Evolutionary conservation across 2,888 invertebrate species (phyloP), one percentile per base, ranked within the genome.

Genomic region (Drosophila lutescens): DNA sequence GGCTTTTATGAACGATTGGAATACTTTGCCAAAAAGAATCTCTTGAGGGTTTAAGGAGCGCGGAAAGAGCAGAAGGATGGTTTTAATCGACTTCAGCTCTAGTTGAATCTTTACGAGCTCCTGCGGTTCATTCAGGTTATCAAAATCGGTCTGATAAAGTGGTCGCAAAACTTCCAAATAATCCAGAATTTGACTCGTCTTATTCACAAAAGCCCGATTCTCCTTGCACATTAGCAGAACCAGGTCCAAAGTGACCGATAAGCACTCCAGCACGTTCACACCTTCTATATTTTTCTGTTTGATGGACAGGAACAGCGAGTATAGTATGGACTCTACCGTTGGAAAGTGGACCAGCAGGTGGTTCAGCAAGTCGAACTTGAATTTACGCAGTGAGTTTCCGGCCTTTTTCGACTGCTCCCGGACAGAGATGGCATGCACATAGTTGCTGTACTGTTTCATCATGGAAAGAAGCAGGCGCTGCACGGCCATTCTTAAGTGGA

Each of bases 1-100:
- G 2, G 94, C 93, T 77, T 93, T 93, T 32, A 94, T 88, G 90
- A 94, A 94, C 6, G 94, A 94, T 2, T 92, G 91, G 55, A 94
- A 92, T 3, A 94, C 91, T 30, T 93, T 93, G 78, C 93, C 93
- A 63, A 94, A 94, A 80, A 94, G 92, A 12, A 92, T 79, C 76
- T 93, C 93, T 60, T 92, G 92, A 0, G 94, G 87, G n/a, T 94
- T 93, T 63, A 94, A 91, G 0, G 93, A 93, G 13, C 93, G 92
- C 49, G 93, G 93, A 56, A 94, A 93, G 9, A 92, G 65, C 53
- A 89, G 44, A 13, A 92, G 68, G 36, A 92, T 91, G 0, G 91
- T 87, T 69, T 91, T 91, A 2, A 92, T 88, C 0, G 91, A 91
- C 62, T 92, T 92, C n/a, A 92, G 50, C 63, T 91, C 91, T 32